Base-by-base conservation (phyloP, 2,888 invertebrate genomes). In the Himalopsyche japonica region DNA sequence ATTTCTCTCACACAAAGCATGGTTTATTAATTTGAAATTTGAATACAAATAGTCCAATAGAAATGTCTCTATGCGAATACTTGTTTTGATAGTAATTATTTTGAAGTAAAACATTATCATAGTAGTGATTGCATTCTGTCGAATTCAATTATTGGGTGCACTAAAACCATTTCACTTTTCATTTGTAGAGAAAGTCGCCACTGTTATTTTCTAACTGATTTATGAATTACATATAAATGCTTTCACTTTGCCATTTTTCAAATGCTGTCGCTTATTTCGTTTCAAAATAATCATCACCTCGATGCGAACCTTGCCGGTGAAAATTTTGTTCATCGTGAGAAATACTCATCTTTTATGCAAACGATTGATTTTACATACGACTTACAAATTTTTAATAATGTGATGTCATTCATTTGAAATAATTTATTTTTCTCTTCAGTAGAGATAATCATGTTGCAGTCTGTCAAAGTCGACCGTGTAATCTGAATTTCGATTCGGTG, bases 71-170 rank as follows among this genome's bases (percentile, higher is more conserved):
- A 10, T 57, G 20, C 10, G 10, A 20, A n/a, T 20, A 20, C 57
- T 3, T 12, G 24, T 57, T 43, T 43, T 57, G 8, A 85, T 10
- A 83, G 83, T 81, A 87, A 64, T 34, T 76, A 76, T 30, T 76
- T 76, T 80, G 27, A n/a, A 70, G 43, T 6, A 18, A 57, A 43
- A 80, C 32, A 57, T 6, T 57, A 43, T 43, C 43, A 43, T 15
- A 43, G 57, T 20, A 57, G 57, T 5, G 20, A 57, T 57, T 57
- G 57, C 20, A 0, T 57, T 57, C 1, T n/a, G 57, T 24, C 4
- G 20, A 57, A 57, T 57, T 24, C 57, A n/a, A 57, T 57, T 57
- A 57, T 57, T 20, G 20, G 57, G 20, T 2, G 57, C 20, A 57
- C 20, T 57, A 20, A 20, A 57, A 20, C 20, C 20, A 57, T 57